A percentile compares a stretch with the other conserved stretches of the same genome.
Conservation (phyloP, 2,888 invertebrate genomes). For the Pharmacophagus antenor region DNA sequence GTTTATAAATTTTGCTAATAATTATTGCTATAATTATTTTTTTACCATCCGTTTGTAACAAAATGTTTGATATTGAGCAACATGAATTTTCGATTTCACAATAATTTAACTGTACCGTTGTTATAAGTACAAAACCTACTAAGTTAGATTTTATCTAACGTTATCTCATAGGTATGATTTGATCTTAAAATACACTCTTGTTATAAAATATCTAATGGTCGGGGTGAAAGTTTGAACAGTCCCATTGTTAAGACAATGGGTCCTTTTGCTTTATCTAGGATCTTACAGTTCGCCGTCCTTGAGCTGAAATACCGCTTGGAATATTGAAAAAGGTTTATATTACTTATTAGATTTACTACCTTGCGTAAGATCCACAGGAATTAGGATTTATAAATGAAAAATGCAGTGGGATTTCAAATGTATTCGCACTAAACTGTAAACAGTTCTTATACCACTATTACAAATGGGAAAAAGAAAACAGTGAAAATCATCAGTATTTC, state of each 20-base stretch:
- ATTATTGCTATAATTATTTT: too few species aligned
- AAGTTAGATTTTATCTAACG: slow-evolving; percentile 20
- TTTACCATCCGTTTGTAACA: too few species aligned
- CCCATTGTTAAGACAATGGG: slow-evolving; percentile 23
- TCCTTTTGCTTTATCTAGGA: slow-evolving; percentile 25
- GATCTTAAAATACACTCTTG: slow-evolving; percentile 22
- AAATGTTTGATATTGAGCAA: background rate
- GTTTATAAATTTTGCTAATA: too few species aligned
- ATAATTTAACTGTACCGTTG: slow-evolving; percentile 26
- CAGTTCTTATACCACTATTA: too few species aligned
- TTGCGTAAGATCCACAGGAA: too few species aligned
- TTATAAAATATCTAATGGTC: slow-evolving; percentile 22
- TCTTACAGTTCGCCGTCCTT: slow-evolving; percentile 21
- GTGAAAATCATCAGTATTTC: too few species aligned
- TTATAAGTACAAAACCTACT: slow-evolving; percentile 21
- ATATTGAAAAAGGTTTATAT: background rate
- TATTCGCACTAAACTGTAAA: too few species aligned
- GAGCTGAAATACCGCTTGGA: slow-evolving; percentile 4
- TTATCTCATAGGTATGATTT: slow-evolving; percentile 19
- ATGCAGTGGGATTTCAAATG: too few species aligned
- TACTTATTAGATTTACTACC: too few species aligned
- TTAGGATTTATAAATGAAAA: too few species aligned
- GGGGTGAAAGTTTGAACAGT: slow-evolving; percentile 26
- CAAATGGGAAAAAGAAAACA: too few species aligned
- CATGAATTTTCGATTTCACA: slow-evolving; percentile 16